Conservation (phyloP, 2,888 invertebrate species). For the Gastrophysa polygoni region DNA sequence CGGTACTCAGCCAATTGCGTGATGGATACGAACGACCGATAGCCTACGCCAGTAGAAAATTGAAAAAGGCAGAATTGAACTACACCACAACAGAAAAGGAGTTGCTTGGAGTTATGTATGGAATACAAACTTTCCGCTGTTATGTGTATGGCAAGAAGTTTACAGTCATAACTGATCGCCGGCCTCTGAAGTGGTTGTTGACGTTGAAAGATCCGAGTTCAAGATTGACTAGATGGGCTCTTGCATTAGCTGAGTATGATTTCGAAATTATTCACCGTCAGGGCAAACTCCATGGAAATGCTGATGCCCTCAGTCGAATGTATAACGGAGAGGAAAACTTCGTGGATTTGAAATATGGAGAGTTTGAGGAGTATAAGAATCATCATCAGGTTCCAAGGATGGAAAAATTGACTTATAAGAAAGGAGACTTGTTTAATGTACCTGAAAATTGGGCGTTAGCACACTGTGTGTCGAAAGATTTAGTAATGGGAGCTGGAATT, state of each 20-base stretch:
- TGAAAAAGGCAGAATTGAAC: constrained; percentile 17
- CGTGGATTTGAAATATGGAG: neutral
- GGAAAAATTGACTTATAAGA: neutral
- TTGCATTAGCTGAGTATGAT: constrained; percentile 20
- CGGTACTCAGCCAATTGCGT: constrained; percentile 24
- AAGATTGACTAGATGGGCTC: constrained; percentile 26
- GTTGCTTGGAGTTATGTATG: constrained; percentile 11
- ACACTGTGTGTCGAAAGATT: constrained; percentile 1
- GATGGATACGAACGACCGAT: constrained; percentile 24
- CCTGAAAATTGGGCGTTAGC: constrained; percentile 4
- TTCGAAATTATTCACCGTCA: constrained; percentile 15
- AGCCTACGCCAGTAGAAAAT: constrained; percentile 24
- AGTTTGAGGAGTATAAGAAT: constrained; percentile 3
- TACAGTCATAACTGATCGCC: constrained; percentile 11
- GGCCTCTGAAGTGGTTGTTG: constrained; percentile 13
- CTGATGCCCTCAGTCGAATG: neutral
- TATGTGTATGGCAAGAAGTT: constrained; percentile 9
- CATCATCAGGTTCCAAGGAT: neutral
- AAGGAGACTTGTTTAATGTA: neutral
- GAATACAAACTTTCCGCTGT: constrained; percentile 6
- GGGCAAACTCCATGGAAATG: neutral
- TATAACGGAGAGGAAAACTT: neutral
- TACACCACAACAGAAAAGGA: constrained; percentile 21
- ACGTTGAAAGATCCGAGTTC: constrained; percentile 14
- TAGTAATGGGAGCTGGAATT: neutral